Evolutionary conservation across 2,113 vertebrate species (phyloP), one percentile per base, ranked within the genome.

Genomic region (Vireo altiloquus): DNA sequence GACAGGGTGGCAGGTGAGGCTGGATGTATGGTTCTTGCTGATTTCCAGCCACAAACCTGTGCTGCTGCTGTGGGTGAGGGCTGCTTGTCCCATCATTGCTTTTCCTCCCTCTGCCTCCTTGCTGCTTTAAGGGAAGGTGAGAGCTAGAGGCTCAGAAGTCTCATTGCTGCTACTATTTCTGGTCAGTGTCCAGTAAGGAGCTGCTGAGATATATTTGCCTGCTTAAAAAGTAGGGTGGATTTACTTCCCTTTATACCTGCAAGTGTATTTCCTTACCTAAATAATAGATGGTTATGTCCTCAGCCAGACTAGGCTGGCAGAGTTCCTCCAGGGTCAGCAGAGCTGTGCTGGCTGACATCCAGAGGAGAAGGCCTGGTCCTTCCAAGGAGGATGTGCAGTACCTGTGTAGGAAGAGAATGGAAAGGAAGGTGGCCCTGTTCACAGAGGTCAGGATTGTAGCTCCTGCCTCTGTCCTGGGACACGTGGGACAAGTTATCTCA

Each of bases 211-310:
- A 65, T 65, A 86, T 94, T 71, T 86, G 52, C 72, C 76, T 94
- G 63, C 28, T 59, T 87, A 77, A 91, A 92, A 88, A 64, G 54
- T 40, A 83, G 68, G 39, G 80, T 84, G 69, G 71, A 80, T 89
- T 86, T 95, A 82, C 91, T 94, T 93, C 82, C 83, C 35, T 82
- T 84, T 91, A 69, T 82, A 71, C 70, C 83, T 91, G 52, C 74
- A 79, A 81, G 89, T 82, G 77, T 94, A 79, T 87, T 95, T 95
- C 70, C 81, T 89, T 87, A 84, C 79, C 77, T 94, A 78, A 89
- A 92, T 92, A 81, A 91, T 96, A 87, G 60, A 91, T 92, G 80
- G 74, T 49, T 82, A 46, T 49, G 87, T 95, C 81, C 66, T 87
- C 53, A 49, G 81, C 56, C 56, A 68, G 89, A 57, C n/a, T 49